Base-by-base conservation (phyloP, 2,888 invertebrate species). In the Pyrgus malvae region DNA sequence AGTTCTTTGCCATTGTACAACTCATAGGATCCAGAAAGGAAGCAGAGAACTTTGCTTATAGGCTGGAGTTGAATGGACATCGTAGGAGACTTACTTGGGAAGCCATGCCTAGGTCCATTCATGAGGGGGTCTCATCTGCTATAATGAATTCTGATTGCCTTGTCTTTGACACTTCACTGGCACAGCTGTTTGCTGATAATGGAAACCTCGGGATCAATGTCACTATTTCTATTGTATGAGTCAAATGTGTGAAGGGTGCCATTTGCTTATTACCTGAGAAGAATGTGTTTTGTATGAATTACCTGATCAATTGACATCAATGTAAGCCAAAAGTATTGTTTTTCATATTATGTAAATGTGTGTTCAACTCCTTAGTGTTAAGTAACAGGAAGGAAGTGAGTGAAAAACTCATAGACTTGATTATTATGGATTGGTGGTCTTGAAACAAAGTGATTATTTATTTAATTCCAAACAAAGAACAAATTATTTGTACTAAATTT, bases 141-240 rank as follows among this genome's bases (percentile, higher is more conserved):
- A 99, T 99, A 72, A 94, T 97, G 89, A 98, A 97, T 78, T 98
- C 98, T 17, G 99, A 99, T 91, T 99, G 99, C 81, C 93, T 99
- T 61, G 98, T 99, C 60, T 99, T 99, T 89, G 99, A 99, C 85
- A 98, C 98, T 50, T 97, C 97, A 64, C 97, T 98, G 77, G 99
- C 99, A 61, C 98, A 99, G 88, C 92, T 99, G 58, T 99, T 99
- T 91, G 98, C 99, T 50, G 99, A 99, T 80, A 99, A 98, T 87
- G 99, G 99, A 41, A 99, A 99, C 90, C 93, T 99, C 66, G 99
- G 99, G 70, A 99, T 99, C 74, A 99, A 99, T 91, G 99, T 99
- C 74, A 99, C 99, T 80, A 99, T 99, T 87, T 97, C 97, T 66
- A 95, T 96, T 92, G 95, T 95, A 89, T 96, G 92, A 92, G 71